Conservation (phyloP, 2,113 vertebrate genomes). For the Octodon degus region DNA sequence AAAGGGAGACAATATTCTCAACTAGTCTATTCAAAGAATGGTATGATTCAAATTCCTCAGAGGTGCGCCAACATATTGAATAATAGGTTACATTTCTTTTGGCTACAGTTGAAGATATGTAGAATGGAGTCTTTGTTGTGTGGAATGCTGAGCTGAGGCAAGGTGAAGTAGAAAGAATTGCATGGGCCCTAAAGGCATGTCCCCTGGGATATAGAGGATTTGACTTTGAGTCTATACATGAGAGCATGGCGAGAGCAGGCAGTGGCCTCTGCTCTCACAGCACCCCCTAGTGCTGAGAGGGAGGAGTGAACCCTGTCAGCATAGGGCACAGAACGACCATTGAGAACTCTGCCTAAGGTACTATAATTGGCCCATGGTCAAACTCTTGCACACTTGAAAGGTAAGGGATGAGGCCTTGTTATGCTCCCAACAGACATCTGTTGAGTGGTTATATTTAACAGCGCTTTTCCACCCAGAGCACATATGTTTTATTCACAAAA, state of each 20-base stretch:
- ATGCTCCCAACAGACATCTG: not conserved
- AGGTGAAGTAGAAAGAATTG: not conserved
- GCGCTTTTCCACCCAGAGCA: constrained; percentile 1
- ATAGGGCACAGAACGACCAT: not conserved
- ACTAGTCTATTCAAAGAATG: not conserved
- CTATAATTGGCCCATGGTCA: not conserved
- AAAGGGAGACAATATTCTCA: not conserved
- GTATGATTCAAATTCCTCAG: constrained; percentile 1
- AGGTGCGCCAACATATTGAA: not conserved
- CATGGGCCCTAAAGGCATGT: not conserved
- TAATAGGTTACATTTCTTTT: not conserved
- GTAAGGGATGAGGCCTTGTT: not conserved
- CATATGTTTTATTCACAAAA: constrained; percentile 51
- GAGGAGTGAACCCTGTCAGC: not conserved
- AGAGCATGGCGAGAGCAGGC: not conserved
- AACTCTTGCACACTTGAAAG: not conserved
- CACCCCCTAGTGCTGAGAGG: not conserved
- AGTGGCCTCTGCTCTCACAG: not conserved
- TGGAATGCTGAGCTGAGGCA: not conserved
- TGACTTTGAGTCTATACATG: not conserved
- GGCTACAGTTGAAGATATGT: not conserved
- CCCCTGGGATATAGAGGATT: not conserved
- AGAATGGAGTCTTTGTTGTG: not conserved
- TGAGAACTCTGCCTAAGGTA: not conserved
- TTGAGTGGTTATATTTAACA: constrained; percentile 21